Conservation (phyloP, 2,113 vertebrate genomes). For the Bos javanicus region DNA sequence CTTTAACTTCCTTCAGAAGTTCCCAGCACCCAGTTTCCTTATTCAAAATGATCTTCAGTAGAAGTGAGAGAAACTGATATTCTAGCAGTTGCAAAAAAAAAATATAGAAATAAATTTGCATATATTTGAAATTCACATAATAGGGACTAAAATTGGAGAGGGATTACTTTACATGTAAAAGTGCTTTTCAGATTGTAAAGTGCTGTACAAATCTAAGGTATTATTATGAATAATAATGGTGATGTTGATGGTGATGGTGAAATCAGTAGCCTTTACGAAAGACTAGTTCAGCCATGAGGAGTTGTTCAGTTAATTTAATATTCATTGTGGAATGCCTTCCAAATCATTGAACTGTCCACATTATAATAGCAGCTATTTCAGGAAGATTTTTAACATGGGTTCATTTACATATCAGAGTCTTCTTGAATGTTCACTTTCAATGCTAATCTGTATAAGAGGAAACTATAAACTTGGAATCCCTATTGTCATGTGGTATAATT, state of each 20-base stretch:
- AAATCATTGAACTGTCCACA: constrained; percentile 36
- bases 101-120: constrained; percentile 40
- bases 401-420: constrained; percentile 39
- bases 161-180: constrained; percentile 49
- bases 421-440: constrained; percentile 9
- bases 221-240: constrained; percentile 46
- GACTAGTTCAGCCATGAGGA: constrained; percentile 1
- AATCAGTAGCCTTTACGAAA: constrained; percentile 50
- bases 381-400: constrained; percentile 19
- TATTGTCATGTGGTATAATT: constrained; percentile 28
- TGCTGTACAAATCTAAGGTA: constrained; percentile 14
- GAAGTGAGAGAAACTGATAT: constrained; percentile 40
- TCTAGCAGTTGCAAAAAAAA: constrained; percentile 32
- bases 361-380: constrained; percentile 37
- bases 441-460: not conserved
- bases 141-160: constrained; percentile 24
- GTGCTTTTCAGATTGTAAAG: constrained; percentile 27
- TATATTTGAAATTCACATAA: constrained; percentile 56
- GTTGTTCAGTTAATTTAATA: constrained; percentile 50
- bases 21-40: constrained; percentile 23
- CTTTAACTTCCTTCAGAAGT: constrained; percentile 25
- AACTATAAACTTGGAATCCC: constrained; percentile 24
- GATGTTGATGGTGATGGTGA: constrained; percentile 15
- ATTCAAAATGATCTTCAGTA: constrained; percentile 33
- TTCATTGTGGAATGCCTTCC: constrained; percentile 4